These are phyloP conservation scores for Drosophila repletoides DNA, from an alignment of 1,140 invertebrate species.

Conservation along the genomic window DNA sequence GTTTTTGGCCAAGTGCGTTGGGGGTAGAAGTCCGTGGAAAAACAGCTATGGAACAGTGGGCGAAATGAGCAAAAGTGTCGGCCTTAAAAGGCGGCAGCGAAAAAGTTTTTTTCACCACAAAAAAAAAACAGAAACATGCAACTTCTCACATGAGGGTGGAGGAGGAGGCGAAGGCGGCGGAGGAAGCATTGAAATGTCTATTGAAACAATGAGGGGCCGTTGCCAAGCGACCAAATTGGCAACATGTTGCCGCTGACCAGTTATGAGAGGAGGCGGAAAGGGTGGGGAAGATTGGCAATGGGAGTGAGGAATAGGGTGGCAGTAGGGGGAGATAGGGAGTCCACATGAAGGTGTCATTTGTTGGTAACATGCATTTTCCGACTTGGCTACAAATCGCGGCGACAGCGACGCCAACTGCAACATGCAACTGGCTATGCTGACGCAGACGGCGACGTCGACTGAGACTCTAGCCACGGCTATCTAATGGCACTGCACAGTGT, in stretches of 20 bases:
- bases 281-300: neutral
- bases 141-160: conserved; percentile 48
- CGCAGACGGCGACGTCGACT: conserved; percentile 33
- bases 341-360: conserved; percentile 79
- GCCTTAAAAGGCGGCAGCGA: conserved; percentile 68
- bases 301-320: neutral
- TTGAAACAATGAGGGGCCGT: conserved; percentile 57
- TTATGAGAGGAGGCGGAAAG: conserved; percentile 33
- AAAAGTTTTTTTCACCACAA: conserved; percentile 45
- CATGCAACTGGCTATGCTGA: conserved; percentile 39
- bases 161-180: neutral
- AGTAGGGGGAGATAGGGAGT: conserved; percentile 28
- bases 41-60: conserved; percentile 15
- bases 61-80: conserved; percentile 64
- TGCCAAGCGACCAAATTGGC: conserved; percentile 57
- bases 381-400: conserved; percentile 68
- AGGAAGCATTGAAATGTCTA: conserved; percentile 70
- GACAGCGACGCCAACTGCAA: conserved; percentile 39
- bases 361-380: conserved; percentile 72
- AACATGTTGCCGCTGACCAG: conserved; percentile 56
- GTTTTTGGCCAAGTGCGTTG: conserved; percentile 46
- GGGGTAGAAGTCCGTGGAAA: conserved; percentile 3
- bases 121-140: conserved; percentile 67
- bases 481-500: conserved; percentile 49
- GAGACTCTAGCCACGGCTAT: conserved; percentile 24